phyloP scores from a whole-genome alignment of 1,140 invertebrate genomes.

The Heliconius hermathena region DNA sequence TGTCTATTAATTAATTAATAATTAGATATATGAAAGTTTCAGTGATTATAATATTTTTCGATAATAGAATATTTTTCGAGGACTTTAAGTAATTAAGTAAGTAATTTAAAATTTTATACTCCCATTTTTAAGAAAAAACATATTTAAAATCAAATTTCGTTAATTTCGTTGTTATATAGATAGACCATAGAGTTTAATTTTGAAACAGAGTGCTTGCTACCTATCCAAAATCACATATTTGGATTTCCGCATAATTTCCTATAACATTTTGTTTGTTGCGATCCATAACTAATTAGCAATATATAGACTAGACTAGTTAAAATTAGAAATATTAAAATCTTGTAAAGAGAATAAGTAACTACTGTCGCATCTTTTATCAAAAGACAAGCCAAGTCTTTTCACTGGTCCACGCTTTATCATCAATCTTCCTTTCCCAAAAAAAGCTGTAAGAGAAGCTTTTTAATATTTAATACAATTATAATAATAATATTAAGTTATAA shows the following conservation, averaged over 20 bases:
- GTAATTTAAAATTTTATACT: neutral
- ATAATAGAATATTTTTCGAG: neutral
- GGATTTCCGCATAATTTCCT: no score
- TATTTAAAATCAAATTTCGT: neutral
- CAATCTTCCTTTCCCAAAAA: neutral
- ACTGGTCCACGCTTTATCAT: conserved; percentile 10
- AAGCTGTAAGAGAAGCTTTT: neutral
- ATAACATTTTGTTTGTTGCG: no score
- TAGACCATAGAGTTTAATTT: neutral
- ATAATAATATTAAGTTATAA: no score
- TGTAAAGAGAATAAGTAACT: neutral
- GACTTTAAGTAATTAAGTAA: neutral
- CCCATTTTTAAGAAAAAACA: neutral
- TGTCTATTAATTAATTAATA: no score
- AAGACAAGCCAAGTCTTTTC: conserved; percentile 1
- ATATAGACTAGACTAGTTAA: neutral
- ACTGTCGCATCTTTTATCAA: neutral
- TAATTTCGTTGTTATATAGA: no score
- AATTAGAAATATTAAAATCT: neutral
- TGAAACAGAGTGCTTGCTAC: neutral
- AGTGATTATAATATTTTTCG: no score
- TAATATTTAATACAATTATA: neutral
- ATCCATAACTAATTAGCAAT: neutral
- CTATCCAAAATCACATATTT: neutral
- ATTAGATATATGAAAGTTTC: neutral